phyloP scores from a whole-genome alignment of 2,797 vertebrate genomes.

The Lepilemur septentrionalis region DNA sequence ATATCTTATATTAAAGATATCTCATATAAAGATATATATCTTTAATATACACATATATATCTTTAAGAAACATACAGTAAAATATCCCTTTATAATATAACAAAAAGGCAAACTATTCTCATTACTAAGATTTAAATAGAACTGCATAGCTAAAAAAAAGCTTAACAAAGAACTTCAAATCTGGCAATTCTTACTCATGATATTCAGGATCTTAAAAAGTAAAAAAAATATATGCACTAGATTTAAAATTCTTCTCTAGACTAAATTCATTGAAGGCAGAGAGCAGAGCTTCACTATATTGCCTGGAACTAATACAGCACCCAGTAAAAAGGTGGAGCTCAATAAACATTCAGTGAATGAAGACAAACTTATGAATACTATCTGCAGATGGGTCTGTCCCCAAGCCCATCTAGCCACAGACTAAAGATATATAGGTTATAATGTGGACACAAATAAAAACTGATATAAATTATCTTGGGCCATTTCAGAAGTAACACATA shows the following conservation, averaged over 20 bases:
- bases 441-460: background rate
- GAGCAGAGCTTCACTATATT: background rate
- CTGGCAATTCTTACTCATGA: background rate
- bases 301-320: background rate
- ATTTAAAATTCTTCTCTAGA: constrained; percentile 49
- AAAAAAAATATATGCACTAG: background rate
- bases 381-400: background rate
- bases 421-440: background rate
- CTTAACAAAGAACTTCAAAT: constrained; percentile 38
- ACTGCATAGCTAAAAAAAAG: background rate
- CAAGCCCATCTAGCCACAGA: background rate
- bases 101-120: background rate
- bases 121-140: constrained; percentile 58
- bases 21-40: background rate
- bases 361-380: background rate
- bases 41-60: background rate
- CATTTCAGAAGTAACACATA: constrained; percentile 25
- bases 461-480: background rate
- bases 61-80: constrained; percentile 37
- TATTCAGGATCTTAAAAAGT: constrained; percentile 34
- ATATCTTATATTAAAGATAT: background rate
- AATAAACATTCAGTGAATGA: background rate
- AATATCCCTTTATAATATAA: constrained; percentile 32
- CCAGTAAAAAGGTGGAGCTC: background rate
- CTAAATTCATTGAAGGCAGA: constrained; percentile 31